phyloP scores from a whole-genome alignment of 2,113 vertebrate species.

The Daubentonia madagascariensis region DNA sequence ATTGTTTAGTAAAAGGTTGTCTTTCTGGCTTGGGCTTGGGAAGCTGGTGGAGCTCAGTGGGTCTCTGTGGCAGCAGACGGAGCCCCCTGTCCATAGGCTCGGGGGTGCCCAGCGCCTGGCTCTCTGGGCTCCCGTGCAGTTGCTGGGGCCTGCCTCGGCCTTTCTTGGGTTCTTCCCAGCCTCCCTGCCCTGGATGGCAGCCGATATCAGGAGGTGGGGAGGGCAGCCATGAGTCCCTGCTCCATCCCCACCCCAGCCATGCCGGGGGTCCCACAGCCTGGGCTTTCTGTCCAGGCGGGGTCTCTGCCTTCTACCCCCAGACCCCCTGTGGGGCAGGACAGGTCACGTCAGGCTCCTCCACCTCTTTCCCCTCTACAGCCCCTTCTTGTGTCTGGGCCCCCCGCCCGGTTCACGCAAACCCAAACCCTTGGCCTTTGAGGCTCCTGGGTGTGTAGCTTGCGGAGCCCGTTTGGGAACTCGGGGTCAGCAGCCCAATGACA shows the following conservation, averaged over 20 bases:
- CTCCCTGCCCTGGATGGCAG: background rate
- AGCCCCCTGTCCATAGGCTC: fast-evolving
- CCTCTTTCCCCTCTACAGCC: background rate
- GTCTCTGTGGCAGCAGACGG: fast-evolving
- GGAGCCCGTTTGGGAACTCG: background rate
- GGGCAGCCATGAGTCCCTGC: background rate
- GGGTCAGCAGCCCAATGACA: background rate
- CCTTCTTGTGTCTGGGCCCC: background rate
- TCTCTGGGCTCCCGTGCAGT: fast-evolving
- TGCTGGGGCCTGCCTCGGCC: fast-evolving
- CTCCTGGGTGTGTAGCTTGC: background rate
- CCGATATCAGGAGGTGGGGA: too few relatives aligned
- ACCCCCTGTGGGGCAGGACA: background rate
- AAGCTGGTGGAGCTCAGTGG: fast-evolving
- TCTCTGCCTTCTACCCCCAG: background rate
- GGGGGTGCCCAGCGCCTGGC: fast-evolving
- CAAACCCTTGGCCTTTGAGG: fast-evolving
- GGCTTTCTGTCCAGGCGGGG: background rate
- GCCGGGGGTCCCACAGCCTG: fast-evolving
- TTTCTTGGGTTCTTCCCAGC: background rate
- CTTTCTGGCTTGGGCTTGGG: background rate
- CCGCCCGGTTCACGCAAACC: background rate
- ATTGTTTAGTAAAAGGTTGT: too few relatives aligned
- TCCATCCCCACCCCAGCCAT: fast-evolving
- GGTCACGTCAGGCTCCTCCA: fast-evolving